Conservation (phyloP, 2,113 vertebrate species). For the Garra rufa region DNA sequence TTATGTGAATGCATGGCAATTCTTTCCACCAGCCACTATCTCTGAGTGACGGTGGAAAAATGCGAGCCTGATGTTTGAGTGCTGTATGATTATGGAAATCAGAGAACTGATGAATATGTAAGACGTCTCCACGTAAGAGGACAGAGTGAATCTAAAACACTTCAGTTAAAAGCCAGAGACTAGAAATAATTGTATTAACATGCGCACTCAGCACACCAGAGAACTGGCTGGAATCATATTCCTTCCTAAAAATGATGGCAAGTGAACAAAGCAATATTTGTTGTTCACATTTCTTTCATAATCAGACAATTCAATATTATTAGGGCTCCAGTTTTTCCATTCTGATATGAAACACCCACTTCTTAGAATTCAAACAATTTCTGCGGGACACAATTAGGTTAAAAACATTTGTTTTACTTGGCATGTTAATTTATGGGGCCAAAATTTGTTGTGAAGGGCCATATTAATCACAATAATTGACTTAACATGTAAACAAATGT, state of each 20-base stretch:
- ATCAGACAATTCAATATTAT: not conserved
- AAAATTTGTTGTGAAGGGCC: not conserved
- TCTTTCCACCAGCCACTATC: not conserved
- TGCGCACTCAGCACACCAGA: not conserved
- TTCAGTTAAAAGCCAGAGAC: not conserved
- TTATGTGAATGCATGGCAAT: not conserved
- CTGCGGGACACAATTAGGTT: not conserved
- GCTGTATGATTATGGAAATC: constrained; percentile 22
- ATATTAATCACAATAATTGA: not conserved
- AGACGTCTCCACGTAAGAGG: not conserved
- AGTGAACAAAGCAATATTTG: not conserved
- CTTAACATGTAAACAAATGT: not conserved
- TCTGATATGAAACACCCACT: not conserved
- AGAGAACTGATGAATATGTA: constrained; percentile 18
- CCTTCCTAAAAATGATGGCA: not conserved
- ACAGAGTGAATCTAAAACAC: constrained; percentile 7
- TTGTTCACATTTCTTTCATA: not conserved
- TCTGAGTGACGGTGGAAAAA: constrained; percentile 3
- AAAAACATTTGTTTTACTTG: not conserved
- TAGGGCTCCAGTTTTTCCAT: not conserved
- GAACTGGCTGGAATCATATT: not conserved
- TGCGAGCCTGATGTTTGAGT: not conserved
- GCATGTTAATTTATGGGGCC: not conserved
- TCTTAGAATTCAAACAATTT: not conserved
- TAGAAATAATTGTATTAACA: not conserved